Base-by-base conservation (phyloP, 2,888 invertebrate genomes). In the Litoditis marina region DNA sequence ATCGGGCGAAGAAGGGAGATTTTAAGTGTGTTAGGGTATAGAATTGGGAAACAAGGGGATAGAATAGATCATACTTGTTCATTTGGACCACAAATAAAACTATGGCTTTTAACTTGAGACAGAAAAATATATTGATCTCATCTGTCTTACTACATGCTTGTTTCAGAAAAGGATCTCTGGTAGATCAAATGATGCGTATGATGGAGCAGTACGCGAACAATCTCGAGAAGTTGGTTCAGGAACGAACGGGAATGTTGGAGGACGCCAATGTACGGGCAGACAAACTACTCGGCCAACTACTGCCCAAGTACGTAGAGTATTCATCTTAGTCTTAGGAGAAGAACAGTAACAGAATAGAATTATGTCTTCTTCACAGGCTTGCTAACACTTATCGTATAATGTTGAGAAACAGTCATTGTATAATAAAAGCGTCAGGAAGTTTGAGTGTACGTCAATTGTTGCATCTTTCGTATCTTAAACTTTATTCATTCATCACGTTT, bases 171-270 rank as follows among this genome's bases (percentile, higher is more conserved):
- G 76, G 76, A 31, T 66, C 68, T 36, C 65, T 76, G 1, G 74
- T 76, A 0, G 76, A 76, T 56, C 74, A 74, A 52, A 74, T 76
- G 74, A 76, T 76, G 74, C 57, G 74, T 52, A 73, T 75, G 68
- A 73, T 74, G 74, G 74, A 74, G 50, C 69, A 79, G 58, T 82
- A 82, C 50, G 82, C 82, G 13, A 82, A 82, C 42, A 82, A 82
- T 65, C 66, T 82, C 44, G 82, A 82, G 66, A 82, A 82, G 46
- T 28, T 82, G 11, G 82, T 82, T 4, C 62, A 78, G 22, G 82
- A 82, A 44, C 56, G 82, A 55, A 82, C 82, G 7, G 78, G 79
- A 60, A 78, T 82, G 79, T 64, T 82, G 47, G 82, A 82, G 50
- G 82, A 82, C 39, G 82, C 82, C 1, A 82, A 81, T 55, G 63